Percentiles rank a stretch among this genome's conserved stretches.
These are phyloP conservation scores for Sparus aurata DNA, from an alignment of 2,797 vertebrate species.

Conservation along the genomic window DNA sequence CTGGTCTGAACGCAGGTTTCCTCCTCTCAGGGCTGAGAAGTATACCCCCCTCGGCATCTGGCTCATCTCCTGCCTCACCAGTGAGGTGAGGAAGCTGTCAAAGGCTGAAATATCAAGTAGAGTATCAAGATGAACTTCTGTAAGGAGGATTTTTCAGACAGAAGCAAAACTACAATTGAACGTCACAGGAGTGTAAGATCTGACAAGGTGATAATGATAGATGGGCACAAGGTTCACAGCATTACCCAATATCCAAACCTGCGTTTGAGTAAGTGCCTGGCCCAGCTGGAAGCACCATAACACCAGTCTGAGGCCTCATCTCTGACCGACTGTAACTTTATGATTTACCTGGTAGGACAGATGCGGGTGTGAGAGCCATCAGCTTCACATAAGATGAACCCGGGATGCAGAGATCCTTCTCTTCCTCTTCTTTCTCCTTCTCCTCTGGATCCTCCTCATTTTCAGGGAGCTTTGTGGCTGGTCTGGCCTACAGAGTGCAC, in stretches of 20 bases:
- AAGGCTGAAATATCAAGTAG: conserved; percentile 82
- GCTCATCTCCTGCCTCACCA: conserved; percentile 94
- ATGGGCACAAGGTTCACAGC: too few species aligned
- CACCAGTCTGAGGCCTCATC: background rate
- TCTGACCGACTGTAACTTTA: too few species aligned
- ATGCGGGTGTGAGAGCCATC: conserved; percentile 81
- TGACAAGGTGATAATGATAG: background rate
- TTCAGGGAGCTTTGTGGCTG: conserved; percentile 73
- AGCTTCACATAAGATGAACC: conserved; percentile 93
- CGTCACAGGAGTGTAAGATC: background rate
- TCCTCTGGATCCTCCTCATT: conserved; percentile 65
- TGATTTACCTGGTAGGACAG: conserved; percentile 89
- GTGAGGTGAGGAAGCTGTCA: conserved; percentile 89
- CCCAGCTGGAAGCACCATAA: too few species aligned
- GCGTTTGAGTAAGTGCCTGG: too few species aligned
- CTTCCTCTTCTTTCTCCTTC: conserved; percentile 81
- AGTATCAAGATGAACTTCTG: background rate
- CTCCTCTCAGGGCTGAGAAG: conserved; percentile 91
- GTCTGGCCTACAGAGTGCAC: conserved; percentile 85
- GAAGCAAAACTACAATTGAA: background rate
- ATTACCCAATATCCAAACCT: background rate
- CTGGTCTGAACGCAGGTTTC: conserved; percentile 84
- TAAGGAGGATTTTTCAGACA: too few species aligned
- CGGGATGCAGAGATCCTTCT: conserved; percentile 88
- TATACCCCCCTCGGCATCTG: conserved; percentile 95